phyloP scores from a whole-genome alignment of 1,140 invertebrate species.

The Papilio glaucus region DNA sequence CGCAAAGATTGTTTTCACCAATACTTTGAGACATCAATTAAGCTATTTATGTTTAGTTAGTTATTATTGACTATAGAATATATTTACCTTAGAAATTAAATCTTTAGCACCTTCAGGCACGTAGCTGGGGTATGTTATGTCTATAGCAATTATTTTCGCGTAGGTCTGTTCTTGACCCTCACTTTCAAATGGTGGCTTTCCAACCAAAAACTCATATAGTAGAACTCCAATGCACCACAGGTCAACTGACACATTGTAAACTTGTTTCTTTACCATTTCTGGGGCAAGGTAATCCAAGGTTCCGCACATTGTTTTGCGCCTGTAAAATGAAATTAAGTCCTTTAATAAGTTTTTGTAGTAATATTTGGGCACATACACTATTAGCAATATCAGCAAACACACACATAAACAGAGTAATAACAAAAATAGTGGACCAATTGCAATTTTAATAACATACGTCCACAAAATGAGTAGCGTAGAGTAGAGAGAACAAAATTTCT shows the following conservation, averaged over 20 bases:
- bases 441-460: no score
- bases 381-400: no score
- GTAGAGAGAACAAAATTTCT: no score
- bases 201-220: constrained; percentile 97
- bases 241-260: constrained; percentile 92
- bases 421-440: no score
- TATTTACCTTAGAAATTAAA: constrained; percentile 93
- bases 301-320: constrained; percentile 95
- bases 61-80: constrained; percentile 25
- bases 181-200: constrained; percentile 96
- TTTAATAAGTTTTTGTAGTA: no score
- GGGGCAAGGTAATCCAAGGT: constrained; percentile 97
- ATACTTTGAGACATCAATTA: no score
- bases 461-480: no score
- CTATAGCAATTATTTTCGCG: constrained; percentile 89
- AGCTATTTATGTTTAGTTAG: neutral
- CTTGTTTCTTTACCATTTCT: constrained; percentile 92
- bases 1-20: constrained; percentile 9
- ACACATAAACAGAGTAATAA: no score
- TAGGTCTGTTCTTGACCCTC: constrained; percentile 92
- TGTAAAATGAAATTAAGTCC: constrained; percentile 69
- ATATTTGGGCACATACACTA: no score
- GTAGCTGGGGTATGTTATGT: constrained; percentile 89
- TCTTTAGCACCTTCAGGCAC: constrained; percentile 90
- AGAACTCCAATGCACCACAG: constrained; percentile 97